Percentiles rank a stretch among this genome's conserved stretches.
These are phyloP conservation scores for Trissoscelio sp. DNA, from an alignment of 2,888 invertebrate species.

Conservation along the genomic window DNA sequence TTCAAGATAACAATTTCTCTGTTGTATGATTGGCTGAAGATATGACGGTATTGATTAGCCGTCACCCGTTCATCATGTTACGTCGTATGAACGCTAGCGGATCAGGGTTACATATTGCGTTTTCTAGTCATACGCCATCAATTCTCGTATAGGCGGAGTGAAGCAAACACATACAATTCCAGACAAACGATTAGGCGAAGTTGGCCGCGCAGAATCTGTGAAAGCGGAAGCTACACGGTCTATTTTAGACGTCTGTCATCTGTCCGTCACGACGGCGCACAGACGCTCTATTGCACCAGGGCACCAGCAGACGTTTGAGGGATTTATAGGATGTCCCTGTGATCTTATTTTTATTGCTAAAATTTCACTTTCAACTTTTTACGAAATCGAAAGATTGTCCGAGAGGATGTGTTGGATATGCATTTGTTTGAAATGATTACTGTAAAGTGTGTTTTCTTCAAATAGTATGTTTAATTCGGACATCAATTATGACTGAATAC, in stretches of 20 bases:
- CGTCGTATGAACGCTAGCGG: constrained; percentile 81
- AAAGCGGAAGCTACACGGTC: constrained; percentile 47
- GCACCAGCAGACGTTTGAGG: constrained; percentile 82
- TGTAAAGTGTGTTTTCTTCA: too few relatives aligned
- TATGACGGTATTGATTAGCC: constrained; percentile 80
- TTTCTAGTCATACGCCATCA: constrained; percentile 39
- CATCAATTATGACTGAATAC: too few relatives aligned
- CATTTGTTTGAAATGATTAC: too few relatives aligned
- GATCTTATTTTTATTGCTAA: too few relatives aligned
- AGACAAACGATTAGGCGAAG: constrained; percentile 51
- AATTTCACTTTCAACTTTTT: too few relatives aligned
- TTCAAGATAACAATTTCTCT: too few relatives aligned
- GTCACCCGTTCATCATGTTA: constrained; percentile 83
- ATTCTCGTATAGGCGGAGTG: constrained; percentile 48
- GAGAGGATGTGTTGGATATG: too few relatives aligned
- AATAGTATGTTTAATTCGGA: too few relatives aligned
- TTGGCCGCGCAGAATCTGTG: constrained; percentile 63
- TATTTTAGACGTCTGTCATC: constrained; percentile 80
- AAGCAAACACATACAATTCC: constrained; percentile 46
- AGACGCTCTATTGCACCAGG: constrained; percentile 81
- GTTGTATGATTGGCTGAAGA: too few relatives aligned
- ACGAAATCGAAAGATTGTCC: too few relatives aligned
- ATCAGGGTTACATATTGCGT: constrained; percentile 79
- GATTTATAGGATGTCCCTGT: constrained; percentile 80
- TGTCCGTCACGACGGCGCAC: constrained; percentile 83